phyloP scores from a whole-genome alignment of 1,140 invertebrate genomes.

The Drosophila malerkotliana region DNA sequence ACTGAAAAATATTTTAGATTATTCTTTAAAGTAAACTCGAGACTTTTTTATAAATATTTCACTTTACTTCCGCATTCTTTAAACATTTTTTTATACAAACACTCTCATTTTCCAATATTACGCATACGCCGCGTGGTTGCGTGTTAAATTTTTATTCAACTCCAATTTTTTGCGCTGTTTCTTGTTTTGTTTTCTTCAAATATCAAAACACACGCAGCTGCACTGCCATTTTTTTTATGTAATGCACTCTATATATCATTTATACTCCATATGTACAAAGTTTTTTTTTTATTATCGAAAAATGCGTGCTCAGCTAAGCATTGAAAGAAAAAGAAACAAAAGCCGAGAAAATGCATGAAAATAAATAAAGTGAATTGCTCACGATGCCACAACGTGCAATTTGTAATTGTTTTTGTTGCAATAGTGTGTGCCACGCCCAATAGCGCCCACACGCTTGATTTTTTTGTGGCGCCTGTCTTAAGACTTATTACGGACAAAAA shows the following conservation, averaged over 20 bases:
- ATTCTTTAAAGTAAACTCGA: neutral
- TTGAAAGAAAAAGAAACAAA: constrained; percentile 21
- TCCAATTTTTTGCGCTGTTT: neutral
- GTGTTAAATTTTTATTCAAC: constrained; percentile 32
- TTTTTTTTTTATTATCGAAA: constrained; percentile 44
- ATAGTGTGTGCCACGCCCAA: constrained; percentile 31
- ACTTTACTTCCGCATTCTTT: constrained; percentile 21
- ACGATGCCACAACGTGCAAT: constrained; percentile 47
- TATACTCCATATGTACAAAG: constrained; percentile 14
- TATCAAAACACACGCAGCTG: constrained; percentile 40
- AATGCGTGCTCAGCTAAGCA: constrained; percentile 58
- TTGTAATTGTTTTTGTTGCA: constrained; percentile 34
- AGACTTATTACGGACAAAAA: constrained; percentile 28
- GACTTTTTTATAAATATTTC: neutral
- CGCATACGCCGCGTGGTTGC: constrained; percentile 45
- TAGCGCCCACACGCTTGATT: constrained; percentile 22
- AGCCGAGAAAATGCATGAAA: constrained; percentile 9
- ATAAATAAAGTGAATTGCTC: constrained; percentile 36
- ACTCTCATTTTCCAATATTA: constrained; percentile 11
- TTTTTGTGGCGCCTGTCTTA: constrained; percentile 37
- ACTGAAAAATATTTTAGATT: too few relatives aligned
- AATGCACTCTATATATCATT: constrained; percentile 22
- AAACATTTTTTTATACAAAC: constrained; percentile 1
- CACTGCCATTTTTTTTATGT: constrained; percentile 40
- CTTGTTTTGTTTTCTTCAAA: constrained; percentile 22